Base-by-base conservation (phyloP, 1,140 invertebrate genomes). In the Uloborus diversus region DNA sequence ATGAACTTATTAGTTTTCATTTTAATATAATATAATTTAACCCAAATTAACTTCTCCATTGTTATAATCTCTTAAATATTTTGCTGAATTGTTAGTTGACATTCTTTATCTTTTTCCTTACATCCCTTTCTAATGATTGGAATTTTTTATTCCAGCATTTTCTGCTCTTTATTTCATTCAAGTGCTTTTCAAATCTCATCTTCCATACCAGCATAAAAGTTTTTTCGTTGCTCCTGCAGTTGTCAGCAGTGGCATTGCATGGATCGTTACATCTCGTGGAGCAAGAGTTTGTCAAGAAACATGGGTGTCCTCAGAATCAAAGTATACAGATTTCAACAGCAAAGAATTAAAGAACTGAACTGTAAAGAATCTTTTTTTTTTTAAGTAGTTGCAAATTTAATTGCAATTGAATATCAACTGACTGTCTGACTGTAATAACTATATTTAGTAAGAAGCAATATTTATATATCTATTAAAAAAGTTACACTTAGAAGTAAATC, bases 131-230 rank as follows among this genome's bases (percentile, higher is more conserved):
- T n/a, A n/a, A n/a, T n/a, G n/a, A n/a, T n/a, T 53, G n/a, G 30
- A 28, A 61, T 32, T 27, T 61, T 28, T 3, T 61, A 13, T 61
- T 61, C 9, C 25, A 61, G 57, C 57, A 1, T 61, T 61, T 28
- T 61, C 57, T 61, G 57, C 57, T 61, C 30, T 61, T 13, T 61
- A 61, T 61, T 61, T 61, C 20, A 61, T 28, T 30, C 57, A 61
- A 61, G 57, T 61, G 7, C 30, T 61, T 9, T 30, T 61, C 14
- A 61, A 61, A 32, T 61, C 57, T 13, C 30, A 13, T 27, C 7
- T 61, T 1, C 57, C 57, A 30, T 61, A 30, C 14, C 57, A 61
- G 5, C 25, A 13, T 0, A 61, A 61, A 61, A 13, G 30, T n/a
- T 61, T 30, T 30, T 1, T 61, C 9, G 13, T 61, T 7, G 0